phyloP scores from a whole-genome alignment of 1,140 invertebrate genomes.

The Drosophila suzukii region DNA sequence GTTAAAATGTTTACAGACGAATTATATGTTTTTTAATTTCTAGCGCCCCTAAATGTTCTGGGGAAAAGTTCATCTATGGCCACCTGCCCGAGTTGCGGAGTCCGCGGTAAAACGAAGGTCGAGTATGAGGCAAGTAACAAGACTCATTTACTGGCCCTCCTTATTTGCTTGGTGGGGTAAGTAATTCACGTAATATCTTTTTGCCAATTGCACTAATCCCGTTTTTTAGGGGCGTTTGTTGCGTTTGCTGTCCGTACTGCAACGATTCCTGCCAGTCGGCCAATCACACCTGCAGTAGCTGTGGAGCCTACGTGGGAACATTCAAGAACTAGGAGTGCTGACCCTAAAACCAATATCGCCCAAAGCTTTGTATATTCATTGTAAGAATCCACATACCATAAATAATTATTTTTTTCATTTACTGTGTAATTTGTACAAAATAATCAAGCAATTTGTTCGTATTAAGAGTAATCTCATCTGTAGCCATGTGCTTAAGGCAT shows the following conservation, averaged over 20 bases:
- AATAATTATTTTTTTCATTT: too few relatives aligned
- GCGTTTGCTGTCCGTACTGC: conserved; percentile 88
- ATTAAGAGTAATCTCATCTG: too few relatives aligned
- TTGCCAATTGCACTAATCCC: neutral
- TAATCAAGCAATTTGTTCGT: too few relatives aligned
- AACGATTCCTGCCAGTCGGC: conserved; percentile 87
- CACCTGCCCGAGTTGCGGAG: conserved; percentile 57
- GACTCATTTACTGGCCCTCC: conserved; percentile 87
- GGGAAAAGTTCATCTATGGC: conserved; percentile 41
- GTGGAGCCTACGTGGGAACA: conserved; percentile 87
- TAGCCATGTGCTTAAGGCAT: too few relatives aligned
- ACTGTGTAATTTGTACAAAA: too few relatives aligned
- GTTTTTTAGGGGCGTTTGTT: conserved; percentile 71
- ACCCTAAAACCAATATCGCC: too few relatives aligned
- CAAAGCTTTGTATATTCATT: too few relatives aligned
- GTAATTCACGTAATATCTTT: neutral
- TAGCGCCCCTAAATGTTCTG: conserved; percentile 8
- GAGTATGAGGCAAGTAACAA: conserved; percentile 85
- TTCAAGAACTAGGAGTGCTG: conserved; percentile 71
- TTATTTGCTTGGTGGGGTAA: conserved; percentile 86
- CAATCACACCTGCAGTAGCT: conserved; percentile 88
- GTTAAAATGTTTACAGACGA: too few relatives aligned
- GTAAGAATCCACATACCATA: too few relatives aligned
- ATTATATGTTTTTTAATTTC: too few relatives aligned
- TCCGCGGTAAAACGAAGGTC: conserved; percentile 35